Evolutionary conservation across 2,113 vertebrate genomes (phyloP).

Genomic region (Sterrhoptilus dennistouni): DNA sequence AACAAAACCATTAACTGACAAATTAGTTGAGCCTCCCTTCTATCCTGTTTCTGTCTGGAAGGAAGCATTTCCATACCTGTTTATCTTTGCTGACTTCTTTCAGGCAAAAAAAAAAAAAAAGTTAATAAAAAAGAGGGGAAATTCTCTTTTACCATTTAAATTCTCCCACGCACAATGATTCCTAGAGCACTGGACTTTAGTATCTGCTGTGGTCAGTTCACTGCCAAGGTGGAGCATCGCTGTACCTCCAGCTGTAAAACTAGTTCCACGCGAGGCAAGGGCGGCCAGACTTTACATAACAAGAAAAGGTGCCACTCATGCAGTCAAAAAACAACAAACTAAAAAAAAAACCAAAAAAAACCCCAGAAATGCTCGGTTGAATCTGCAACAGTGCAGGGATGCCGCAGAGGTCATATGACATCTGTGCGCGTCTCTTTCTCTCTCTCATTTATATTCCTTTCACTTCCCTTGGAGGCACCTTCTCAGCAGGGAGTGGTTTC

Average conservation of each 20-base stretch:
- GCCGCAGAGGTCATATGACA: neutral
- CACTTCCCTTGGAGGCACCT: slow-evolving; percentile 66
- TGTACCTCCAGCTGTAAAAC: slow-evolving; percentile 7
- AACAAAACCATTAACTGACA: neutral
- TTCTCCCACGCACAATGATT: slow-evolving; percentile 13
- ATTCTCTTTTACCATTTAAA: slow-evolving; percentile 35
- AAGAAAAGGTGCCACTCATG: neutral
- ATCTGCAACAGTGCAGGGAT: neutral
- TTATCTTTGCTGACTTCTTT: neutral
- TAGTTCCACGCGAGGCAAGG: neutral
- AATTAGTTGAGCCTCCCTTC: neutral
- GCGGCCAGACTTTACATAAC: neutral
- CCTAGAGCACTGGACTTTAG: slow-evolving; percentile 38
- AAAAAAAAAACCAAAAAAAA: neutral
- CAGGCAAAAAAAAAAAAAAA: neutral
- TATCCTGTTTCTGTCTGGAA: neutral
- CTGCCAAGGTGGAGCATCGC: slow-evolving; percentile 46
- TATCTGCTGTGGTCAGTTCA: slow-evolving; percentile 13
- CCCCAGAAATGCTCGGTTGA: neutral
- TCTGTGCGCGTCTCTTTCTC: neutral
- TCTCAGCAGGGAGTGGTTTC: slow-evolving; percentile 71
- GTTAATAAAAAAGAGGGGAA: neutral
- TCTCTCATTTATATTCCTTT: slow-evolving; percentile 57
- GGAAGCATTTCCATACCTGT: neutral
- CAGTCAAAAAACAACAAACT: neutral